Evolutionary conservation across 2,797 vertebrate genomes (phyloP), one percentile per base, ranked within the genome.

Genomic region (Scarus forsteni): DNA sequence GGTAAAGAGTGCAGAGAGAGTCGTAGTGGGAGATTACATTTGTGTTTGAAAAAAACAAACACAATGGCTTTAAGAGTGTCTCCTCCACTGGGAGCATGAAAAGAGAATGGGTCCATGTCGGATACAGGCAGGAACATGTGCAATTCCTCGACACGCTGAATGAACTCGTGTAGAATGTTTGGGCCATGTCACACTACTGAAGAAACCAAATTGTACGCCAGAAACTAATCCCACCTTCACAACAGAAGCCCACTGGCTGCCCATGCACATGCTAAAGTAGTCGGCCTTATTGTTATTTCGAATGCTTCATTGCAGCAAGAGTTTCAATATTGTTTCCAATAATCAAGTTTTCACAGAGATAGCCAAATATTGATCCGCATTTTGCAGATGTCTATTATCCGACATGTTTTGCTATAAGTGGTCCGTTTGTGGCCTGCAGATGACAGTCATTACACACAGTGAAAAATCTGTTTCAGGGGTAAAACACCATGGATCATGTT

Each of bases 381-480:
- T 46, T n/a, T 60, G 48, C 14, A 27, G 48, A 3, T 77, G 46
- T 62, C 46, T 66, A 77, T 78, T 70, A 75, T 83, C 64, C 70
- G 70, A 83, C 70, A 79, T 63, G 66, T 62, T 77, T 51, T 59
- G 50, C 73, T 75, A 9, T 50, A 46, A 73, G 27, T 59, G 42
- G 53, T 44, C 27, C 61, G 44, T 73, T 81, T 50, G 43, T 50
- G 66, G 53, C 19, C 66, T 64, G 70, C 60, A 79, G 66, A 66
- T 82, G 60, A 82, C 67, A 51, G 59, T 53, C 16, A 73, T 50
- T 78, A 75, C 50, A 57, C 64, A 72, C 54, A 55, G 54, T 57
- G 40, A 61, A 66, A n/a, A 79, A 78, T 70, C 57, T 69, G 73
- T 77, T 79, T 90, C 83, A 92, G 91, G 88, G 88, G 80, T 85